phyloP scores from a whole-genome alignment of 1,140 invertebrate genomes.

The Acromyrmex echinatior region DNA sequence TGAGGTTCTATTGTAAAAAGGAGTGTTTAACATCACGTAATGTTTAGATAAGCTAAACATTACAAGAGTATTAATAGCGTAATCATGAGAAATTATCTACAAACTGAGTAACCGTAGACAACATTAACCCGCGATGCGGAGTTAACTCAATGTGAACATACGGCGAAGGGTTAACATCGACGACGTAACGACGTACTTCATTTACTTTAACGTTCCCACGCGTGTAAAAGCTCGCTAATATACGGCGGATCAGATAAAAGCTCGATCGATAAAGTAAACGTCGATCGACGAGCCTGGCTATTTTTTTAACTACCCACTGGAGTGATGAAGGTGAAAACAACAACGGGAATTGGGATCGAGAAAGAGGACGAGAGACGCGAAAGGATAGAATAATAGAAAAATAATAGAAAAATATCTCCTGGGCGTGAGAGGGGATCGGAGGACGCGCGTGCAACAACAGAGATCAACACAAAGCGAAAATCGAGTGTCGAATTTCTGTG shows the following conservation, averaged over 20 bases:
- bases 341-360: neutral
- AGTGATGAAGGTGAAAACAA: slow-evolving; percentile 4
- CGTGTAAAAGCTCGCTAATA: slow-evolving; percentile 49
- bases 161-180: slow-evolving; percentile 40
- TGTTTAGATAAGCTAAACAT: neutral
- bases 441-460: neutral
- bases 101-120: neutral
- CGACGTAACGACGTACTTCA: slow-evolving; percentile 55
- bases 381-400: slow-evolving; percentile 26
- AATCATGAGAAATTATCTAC: neutral
- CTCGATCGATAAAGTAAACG: slow-evolving; percentile 61
- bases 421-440: neutral
- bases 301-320: neutral
- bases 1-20: neutral
- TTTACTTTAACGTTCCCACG: slow-evolving; percentile 36
- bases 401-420: slow-evolving; percentile 37
- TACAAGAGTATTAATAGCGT: slow-evolving; percentile 4
- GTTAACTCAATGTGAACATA: slow-evolving; percentile 33
- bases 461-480: slow-evolving; percentile 37
- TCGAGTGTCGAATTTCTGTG: slow-evolving; percentile 55
- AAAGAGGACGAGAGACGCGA: neutral
- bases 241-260: slow-evolving; percentile 62
- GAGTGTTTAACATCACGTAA: neutral
- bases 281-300: slow-evolving; percentile 3
- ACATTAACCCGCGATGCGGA: neutral